Percentiles rank a stretch among this genome's conserved stretches.
These are phyloP conservation scores for Drosophila teissieri DNA, from an alignment of 1,140 invertebrate genomes.

Conservation along the genomic window DNA sequence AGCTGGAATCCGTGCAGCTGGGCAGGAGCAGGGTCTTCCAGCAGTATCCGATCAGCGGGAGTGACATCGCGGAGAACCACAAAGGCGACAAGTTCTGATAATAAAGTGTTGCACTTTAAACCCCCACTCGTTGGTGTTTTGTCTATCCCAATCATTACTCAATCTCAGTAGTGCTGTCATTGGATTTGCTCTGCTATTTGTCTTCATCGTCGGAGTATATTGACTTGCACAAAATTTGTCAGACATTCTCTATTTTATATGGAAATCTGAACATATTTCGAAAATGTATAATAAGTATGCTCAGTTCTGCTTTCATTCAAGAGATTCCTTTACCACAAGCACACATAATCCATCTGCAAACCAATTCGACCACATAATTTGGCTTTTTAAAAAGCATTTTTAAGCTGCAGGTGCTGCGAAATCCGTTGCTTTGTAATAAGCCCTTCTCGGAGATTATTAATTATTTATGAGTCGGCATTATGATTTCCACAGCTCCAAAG, in stretches of 20 bases:
- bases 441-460: slow-evolving; percentile 40
- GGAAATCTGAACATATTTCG: too few species aligned
- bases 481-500: slow-evolving; percentile 17
- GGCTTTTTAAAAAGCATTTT: slow-evolving; percentile 9
- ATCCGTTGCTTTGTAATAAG: slow-evolving; percentile 11
- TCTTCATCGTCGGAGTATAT: background rate
- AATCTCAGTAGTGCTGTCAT: background rate
- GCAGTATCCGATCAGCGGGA: slow-evolving; percentile 68
- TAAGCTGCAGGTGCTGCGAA: slow-evolving; percentile 9
- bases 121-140: background rate
- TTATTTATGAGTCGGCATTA: slow-evolving; percentile 45
- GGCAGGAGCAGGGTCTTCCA: slow-evolving; percentile 69
- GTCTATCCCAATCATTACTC: slow-evolving; percentile 19
- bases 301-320: background rate
- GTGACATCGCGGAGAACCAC: slow-evolving; percentile 17
- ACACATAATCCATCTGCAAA: background rate
- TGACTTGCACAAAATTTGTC: too few species aligned
- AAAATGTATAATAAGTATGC: too few species aligned
- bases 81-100: slow-evolving; percentile 54
- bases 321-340: background rate
- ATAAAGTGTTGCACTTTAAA: slow-evolving; percentile 24
- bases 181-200: slow-evolving; percentile 28
- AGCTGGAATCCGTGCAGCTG: slow-evolving; percentile 61
- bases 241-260: too few species aligned
- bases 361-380: slow-evolving; percentile 7